Evolutionary conservation across 2,888 invertebrate genomes (phyloP).

Genomic region (Glyphotaelius pellucidus): DNA sequence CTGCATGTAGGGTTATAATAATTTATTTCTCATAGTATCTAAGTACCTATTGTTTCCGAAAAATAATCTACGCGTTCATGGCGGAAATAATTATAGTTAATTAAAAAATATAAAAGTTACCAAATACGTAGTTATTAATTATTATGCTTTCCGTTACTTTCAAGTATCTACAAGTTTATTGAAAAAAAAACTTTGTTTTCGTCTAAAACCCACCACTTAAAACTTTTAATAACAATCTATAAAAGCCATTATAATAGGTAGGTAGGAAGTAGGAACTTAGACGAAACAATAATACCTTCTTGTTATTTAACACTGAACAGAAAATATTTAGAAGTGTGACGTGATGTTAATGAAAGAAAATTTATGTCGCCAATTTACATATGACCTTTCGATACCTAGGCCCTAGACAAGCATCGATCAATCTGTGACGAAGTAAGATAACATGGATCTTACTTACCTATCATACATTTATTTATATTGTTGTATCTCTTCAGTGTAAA

Average conservation of each 20-base stretch:
- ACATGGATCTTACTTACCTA: no score
- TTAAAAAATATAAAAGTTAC: neutral
- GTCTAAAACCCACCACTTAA: neutral
- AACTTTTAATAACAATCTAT: neutral
- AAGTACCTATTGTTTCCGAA: neutral
- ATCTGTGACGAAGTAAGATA: no score
- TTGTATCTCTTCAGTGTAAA: no score
- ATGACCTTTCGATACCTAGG: no score
- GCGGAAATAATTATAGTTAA: neutral
- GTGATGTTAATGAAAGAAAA: no score
- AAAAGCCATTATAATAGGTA: neutral
- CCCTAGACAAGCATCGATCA: no score
- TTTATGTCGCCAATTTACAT: no score
- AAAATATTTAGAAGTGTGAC: no score
- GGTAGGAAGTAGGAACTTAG: neutral
- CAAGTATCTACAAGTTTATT: no score
- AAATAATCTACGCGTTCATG: neutral
- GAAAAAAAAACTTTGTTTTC: neutral
- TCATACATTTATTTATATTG: no score
- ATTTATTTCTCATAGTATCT: neutral
- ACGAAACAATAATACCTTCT: neutral
- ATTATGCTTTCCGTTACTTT: neutral
- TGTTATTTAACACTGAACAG: neutral
- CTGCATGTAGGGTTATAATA: neutral
- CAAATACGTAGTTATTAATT: neutral